Evolutionary conservation across 64 coral and sea anemone species (phyloP).

Genomic region (Trachythela sp.): DNA sequence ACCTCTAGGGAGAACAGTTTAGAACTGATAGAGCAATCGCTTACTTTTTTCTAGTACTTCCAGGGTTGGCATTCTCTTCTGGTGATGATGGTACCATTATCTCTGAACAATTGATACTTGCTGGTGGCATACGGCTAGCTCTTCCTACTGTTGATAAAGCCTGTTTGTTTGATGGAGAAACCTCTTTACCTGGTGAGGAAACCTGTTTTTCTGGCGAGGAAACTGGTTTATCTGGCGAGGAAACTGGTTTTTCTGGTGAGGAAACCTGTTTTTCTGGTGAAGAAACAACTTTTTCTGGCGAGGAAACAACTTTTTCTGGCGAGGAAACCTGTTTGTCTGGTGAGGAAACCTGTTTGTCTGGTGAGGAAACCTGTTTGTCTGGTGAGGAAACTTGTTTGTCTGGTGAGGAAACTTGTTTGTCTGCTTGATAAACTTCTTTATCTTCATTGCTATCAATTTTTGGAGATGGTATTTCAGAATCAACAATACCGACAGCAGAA

Average conservation of each 20-base stretch:
- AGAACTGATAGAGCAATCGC: neutral
- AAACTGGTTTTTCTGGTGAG: neutral
- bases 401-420: too few relatives aligned
- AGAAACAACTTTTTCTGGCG: neutral
- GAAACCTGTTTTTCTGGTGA: neutral
- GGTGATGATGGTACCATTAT: neutral
- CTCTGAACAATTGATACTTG: neutral
- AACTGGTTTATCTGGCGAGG: neutral
- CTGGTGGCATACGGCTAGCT: neutral
- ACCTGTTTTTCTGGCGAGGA: neutral
- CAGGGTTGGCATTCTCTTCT: neutral
- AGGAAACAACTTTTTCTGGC: too few relatives aligned
- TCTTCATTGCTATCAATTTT: neutral
- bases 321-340: too few relatives aligned
- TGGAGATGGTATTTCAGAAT: neutral
- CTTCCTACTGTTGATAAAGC: neutral
- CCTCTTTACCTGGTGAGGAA: neutral
- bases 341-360: too few relatives aligned
- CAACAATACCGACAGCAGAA: neutral
- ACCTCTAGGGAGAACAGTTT: neutral
- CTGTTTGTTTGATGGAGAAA: neutral
- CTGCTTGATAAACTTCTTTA: neutral
- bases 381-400: too few relatives aligned
- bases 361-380: too few relatives aligned
- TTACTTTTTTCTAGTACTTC: constrained; percentile 3